Evolutionary conservation across 2,113 vertebrate species (phyloP), one percentile per base, ranked within the genome.

Genomic region (Burhinus bistriatus): DNA sequence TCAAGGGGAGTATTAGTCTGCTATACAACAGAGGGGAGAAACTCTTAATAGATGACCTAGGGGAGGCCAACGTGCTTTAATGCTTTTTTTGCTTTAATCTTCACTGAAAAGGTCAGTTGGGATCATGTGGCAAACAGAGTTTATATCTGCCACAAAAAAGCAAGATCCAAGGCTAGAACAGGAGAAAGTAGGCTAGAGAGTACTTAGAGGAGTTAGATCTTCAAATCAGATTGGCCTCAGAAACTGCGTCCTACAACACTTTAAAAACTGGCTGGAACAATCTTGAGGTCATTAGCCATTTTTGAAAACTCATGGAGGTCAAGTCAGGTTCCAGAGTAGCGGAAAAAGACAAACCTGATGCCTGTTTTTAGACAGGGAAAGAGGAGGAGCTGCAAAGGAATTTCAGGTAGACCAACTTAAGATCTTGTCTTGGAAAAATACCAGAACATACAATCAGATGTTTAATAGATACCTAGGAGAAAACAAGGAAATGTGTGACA

Each of bases 1-100:
- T 89, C 72, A 71, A 75, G 83, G 57, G 47, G 75, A 54, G 66
- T 57, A 61, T 84, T 79, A 76, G 30, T 73, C 62, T 86, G 58
- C 87, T 88, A 7, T 65, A 9, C 17, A 49, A 51, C 54, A 75
- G 87, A 73, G 22, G 54, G 47, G 62, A 95, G 70, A 80, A 93
- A 85, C 61, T 80, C 90, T 65, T 91, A 85, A 77, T 51, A 96
- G 93, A 62, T 94, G 89, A 94, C 93, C 90, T 96, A 90, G 87
- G 75, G 84, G 84, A 96, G 54, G 44, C 42, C 84, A 95, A 20
- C 4, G 30, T 94, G 91, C 62, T 96, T 94, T 93, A 91, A 89
- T 90, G 96, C 66, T 93, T 95, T 94, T 78, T 89, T 88, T 55
- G 54, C 71, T 96, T 94, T 95, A 91, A 87, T 91, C 70, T 95